Base-by-base conservation (phyloP, 2,797 vertebrate genomes). In the Pagetopsis macropterus region DNA sequence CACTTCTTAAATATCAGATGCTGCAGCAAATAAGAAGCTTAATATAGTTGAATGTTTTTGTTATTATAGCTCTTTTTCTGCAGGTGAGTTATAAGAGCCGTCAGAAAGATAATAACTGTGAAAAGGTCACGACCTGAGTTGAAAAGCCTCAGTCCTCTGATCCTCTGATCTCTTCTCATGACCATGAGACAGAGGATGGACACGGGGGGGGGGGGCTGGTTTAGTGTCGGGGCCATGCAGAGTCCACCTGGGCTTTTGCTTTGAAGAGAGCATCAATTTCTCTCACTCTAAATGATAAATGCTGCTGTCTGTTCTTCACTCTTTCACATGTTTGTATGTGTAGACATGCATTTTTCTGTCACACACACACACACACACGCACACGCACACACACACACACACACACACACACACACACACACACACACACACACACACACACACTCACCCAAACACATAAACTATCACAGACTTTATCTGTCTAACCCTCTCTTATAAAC, bases 221-320 rank as follows among this genome's bases (percentile, higher is more conserved):
- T 43, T 37, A 45, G 31, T 67, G 67, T 76, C 61, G 27, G 8
- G 19, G 48, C 57, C 49, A 19, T 57, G 13, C n/a, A 69, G 43
- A 74, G 46, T 81, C 44, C 46, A 71, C 54, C 59, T 70, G 49
- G 45, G 50, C 65, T 65, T 60, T 79, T n/a, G 57, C 82, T 87
- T 91, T 89, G 78, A 90, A 87, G 86, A 79, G 71, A 78, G 37
- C 82, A 69, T 81, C 13, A 50, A 19, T 82, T 74, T 61, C 19
- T 75, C 23, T 69, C 19, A 31, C 44, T 70, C 33, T 78, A 62
- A 73, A 71, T 9, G 2, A 27, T 65, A 75, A 52, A 52, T 69
- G 49, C 75, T 68, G 44, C 44, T 37, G 23, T n/a, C 2, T 75
- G 9, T 46, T 57, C 71, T 3, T 31, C 1, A 1, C 27, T 49